Evolutionary conservation across 1,140 invertebrate genomes (phyloP), one percentile per base, ranked within the genome.

Genomic region (Caenorhabditis tropicalis): DNA sequence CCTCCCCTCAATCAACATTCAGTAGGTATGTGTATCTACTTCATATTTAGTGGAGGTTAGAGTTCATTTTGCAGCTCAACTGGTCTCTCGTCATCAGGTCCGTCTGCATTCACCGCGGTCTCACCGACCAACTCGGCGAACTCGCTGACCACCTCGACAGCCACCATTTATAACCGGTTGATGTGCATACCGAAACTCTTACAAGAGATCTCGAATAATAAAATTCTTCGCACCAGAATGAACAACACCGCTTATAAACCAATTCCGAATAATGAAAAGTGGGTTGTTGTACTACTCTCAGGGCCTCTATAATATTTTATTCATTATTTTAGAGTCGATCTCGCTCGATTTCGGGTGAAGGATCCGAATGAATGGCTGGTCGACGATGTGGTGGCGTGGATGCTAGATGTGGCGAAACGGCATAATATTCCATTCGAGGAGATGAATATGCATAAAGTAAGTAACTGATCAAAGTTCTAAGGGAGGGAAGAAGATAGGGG

Each of bases 341-440:
- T 91, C 21, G 84, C 84, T 33, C 53, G 87, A 16, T 90, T 89
- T 65, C 85, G 87, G 21, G 31, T 87, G 15, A 90, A 89, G 56
- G 90, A 90, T 33, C 90, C 89, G 0, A 36, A 80, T 36, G 88
- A 89, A 82, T 90, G 89, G 89, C 39, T 51, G n/a, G 82, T 65
- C 21, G 89, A 90, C 82, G 90, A 91, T 79, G 90, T 91, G 12
- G 84, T 91, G 24, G 88, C 89, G 7, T 91, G 90, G 90, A 87
- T 91, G 79, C 49, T 91, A 49, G 89, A 90, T 83, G 87, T 91
- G 9, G 89, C 90, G 27, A 85, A 87, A 79, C 53, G 88, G 51
- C 85, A 91, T 80, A 46, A 82, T 46, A 91, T 91, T 74, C 85
- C 90, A 49, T 80, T 87, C 74, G 90, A 91, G 83, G 89, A 91